Conservation (phyloP, 2,888 invertebrate genomes). For the Sepiola atlantica region DNA sequence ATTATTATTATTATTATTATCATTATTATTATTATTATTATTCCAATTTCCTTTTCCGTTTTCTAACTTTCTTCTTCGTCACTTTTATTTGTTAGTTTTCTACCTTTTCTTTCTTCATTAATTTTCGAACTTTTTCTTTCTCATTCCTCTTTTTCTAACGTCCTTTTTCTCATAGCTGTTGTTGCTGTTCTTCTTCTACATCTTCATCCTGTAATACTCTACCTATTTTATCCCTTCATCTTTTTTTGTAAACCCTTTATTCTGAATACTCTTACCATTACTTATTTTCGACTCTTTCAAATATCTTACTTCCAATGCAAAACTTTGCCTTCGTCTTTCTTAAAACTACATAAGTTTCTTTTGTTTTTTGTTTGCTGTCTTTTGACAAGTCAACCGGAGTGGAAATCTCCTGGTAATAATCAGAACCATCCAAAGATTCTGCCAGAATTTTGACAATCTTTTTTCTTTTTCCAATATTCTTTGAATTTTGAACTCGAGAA, state of each 20-base stretch:
- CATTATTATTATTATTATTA: too few relatives aligned
- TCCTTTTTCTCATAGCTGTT: neutral
- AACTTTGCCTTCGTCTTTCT: neutral
- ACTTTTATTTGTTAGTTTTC: too few relatives aligned
- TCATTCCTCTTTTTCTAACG: too few relatives aligned
- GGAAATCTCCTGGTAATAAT: neutral
- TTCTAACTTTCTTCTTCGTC: too few relatives aligned
- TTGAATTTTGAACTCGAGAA: constrained; percentile 8
- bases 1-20: too few relatives aligned
- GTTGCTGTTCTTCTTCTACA: neutral
- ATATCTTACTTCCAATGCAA: neutral
- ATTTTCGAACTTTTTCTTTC: too few relatives aligned
- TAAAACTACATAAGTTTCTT: neutral
- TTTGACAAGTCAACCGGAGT: neutral
- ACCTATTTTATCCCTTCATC: neutral
- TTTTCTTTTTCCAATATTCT: neutral
- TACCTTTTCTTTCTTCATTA: too few relatives aligned
- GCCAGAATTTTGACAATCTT: neutral
- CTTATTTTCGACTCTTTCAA: too few relatives aligned
- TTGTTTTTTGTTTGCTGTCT: neutral
- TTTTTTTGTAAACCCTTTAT: neutral
- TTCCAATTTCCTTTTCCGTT: too few relatives aligned
- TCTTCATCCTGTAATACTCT: neutral
- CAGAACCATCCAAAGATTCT: constrained; percentile 32
- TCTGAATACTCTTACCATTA: too few relatives aligned